phyloP scores from a whole-genome alignment of 2,888 invertebrate genomes.

The Craniophora ligustri region DNA sequence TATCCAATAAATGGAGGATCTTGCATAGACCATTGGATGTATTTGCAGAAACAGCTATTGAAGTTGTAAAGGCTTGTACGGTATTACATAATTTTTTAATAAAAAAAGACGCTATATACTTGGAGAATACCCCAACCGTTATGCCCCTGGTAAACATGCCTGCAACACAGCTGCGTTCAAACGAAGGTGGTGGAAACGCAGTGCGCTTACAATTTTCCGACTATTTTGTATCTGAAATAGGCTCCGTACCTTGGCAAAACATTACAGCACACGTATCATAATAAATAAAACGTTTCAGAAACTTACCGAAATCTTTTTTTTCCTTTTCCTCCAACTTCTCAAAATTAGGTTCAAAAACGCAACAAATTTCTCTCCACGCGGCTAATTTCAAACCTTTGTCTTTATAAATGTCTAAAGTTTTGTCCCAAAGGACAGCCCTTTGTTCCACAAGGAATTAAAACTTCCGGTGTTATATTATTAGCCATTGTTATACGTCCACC shows the following conservation, averaged over 20 bases:
- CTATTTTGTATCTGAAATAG: no score
- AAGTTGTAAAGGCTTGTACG: conserved; percentile 25
- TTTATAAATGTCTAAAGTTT: conserved; percentile 17
- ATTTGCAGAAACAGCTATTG: neutral
- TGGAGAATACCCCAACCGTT: conserved; percentile 11
- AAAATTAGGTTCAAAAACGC: conserved; percentile 18
- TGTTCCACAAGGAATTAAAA: no score
- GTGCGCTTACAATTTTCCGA: no score
- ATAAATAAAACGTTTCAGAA: no score
- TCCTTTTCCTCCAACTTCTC: conserved; percentile 11
- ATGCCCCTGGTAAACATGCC: conserved; percentile 10
- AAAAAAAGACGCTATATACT: conserved; percentile 38
- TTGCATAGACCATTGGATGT: conserved; percentile 9
- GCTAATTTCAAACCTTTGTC: conserved; percentile 24
- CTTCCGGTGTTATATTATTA: no score
- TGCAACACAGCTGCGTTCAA: conserved; percentile 2
- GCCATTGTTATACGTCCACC: conserved; percentile 13
- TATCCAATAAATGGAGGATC: conserved; percentile 27
- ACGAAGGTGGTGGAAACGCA: neutral
- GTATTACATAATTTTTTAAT: conserved; percentile 52
- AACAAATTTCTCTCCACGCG: conserved; percentile 38
- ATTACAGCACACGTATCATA: no score
- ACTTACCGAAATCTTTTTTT: conserved; percentile 1
- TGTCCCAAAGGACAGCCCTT: conserved; percentile 36
- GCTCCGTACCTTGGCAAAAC: no score